phyloP scores from a whole-genome alignment of 2,888 invertebrate genomes.

The Eristalis pertinax region DNA sequence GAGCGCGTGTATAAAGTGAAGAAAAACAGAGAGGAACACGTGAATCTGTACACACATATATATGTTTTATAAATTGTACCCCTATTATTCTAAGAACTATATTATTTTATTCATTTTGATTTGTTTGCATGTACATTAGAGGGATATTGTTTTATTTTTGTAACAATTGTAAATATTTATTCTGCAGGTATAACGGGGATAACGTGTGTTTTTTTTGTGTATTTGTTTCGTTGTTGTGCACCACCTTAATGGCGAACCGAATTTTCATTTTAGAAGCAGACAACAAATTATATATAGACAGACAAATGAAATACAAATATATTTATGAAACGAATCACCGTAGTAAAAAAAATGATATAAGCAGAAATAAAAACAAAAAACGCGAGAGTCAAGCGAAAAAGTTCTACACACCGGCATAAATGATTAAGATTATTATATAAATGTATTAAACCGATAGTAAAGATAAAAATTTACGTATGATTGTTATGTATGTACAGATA shows the following conservation, averaged over 20 bases:
- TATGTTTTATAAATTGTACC: constrained; percentile 41
- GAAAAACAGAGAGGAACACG: constrained; percentile 7
- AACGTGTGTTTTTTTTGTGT: neutral
- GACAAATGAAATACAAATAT: constrained; percentile 28
- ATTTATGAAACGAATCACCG: constrained; percentile 43
- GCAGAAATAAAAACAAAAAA: neutral
- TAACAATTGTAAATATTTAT: constrained; percentile 67
- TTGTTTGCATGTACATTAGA: constrained; percentile 54
- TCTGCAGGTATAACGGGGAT: constrained; percentile 20
- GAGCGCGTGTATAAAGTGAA: constrained; percentile 52
- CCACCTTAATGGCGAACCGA: constrained; percentile 10
- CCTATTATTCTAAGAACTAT: neutral
- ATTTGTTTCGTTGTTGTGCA: constrained; percentile 30
- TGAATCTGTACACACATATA: constrained; percentile 10
- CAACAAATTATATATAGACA: constrained; percentile 27
- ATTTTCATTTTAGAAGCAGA: constrained; percentile 2
- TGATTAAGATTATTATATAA: constrained; percentile 54
- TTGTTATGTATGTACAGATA: constrained; percentile 70
- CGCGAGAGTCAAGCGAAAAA: constrained; percentile 9
- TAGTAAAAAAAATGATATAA: constrained; percentile 13
- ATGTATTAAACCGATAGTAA: constrained; percentile 36
- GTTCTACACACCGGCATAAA: constrained; percentile 40
- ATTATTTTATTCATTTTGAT: constrained; percentile 23
- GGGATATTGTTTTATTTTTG: constrained; percentile 43
- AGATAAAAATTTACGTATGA: constrained; percentile 57